Evolutionary conservation across 2,888 invertebrate species (phyloP), one percentile per base, ranked within the genome.

Genomic region (Julus scandinavius): DNA sequence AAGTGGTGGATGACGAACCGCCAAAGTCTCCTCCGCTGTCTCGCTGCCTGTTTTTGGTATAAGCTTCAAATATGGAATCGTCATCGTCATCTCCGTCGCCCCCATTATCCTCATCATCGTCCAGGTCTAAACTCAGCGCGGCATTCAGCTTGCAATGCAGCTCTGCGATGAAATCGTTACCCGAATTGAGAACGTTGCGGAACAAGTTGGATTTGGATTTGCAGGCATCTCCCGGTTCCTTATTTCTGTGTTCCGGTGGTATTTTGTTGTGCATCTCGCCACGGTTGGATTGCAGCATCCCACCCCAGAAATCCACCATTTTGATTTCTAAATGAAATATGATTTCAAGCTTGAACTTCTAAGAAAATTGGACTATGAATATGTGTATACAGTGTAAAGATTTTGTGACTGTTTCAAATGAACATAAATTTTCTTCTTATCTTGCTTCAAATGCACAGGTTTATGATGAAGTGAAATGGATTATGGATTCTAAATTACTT

Each of bases 121-220:
- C 85, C 38, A 41, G 29, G 45, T 88, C 87, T 15, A 90, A 87
- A 86, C 89, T 91, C 15, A 91, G 89, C 29, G 91, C 90, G 40
- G 91, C 90, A 88, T 92, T 92, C 85, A 92, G 90, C 89, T 91
- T 92, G 13, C 91, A 88, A 13, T 88, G 87, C 1, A 89, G 45
- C 13, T 93, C 93, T 89, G 92, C 93, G 88, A 93, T 91, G 88
- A 93, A 91, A 90, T 93, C 93, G 89, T 93, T 93, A 90, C 93
- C 93, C 89, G 93, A 93, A 84, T 93, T 93, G 87, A 93, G 91
- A 88, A 93, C 93, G 45, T 93, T 92, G 90, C 93, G 93, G 45
- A 93, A 91, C 89, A 93, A 92, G 89, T 93, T 93, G 80, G 91
- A 91, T 86, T 86, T 86, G 5, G 86, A 86, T 63, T 49, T 58